Conservation (phyloP, 1,140 invertebrate genomes). For the Drosophila grimshawi region DNA sequence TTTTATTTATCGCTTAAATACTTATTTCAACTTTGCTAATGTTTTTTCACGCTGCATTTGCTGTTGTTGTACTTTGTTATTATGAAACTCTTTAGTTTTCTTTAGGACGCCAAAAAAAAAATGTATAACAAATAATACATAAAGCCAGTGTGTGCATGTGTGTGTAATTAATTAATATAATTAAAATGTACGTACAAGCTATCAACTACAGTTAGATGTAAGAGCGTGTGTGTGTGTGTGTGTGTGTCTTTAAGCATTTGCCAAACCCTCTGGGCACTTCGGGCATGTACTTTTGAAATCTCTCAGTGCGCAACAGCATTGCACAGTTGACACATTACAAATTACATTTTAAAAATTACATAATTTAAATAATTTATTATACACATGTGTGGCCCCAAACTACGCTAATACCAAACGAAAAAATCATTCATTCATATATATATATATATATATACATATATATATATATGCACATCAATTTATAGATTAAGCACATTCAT, state of each 20-base stretch:
- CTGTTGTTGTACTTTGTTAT: slow-evolving; percentile 9
- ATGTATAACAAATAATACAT: slow-evolving; percentile 43
- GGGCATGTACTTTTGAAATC: slow-evolving; percentile 27
- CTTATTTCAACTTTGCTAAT: slow-evolving; percentile 15
- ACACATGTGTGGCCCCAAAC: slow-evolving; percentile 39
- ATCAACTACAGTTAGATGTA: slow-evolving; percentile 51
- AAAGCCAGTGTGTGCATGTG: slow-evolving; percentile 50
- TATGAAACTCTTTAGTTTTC: neutral
- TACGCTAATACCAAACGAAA: slow-evolving; percentile 28
- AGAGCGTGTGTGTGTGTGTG: slow-evolving; percentile 33
- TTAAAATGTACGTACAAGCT: slow-evolving; percentile 74
- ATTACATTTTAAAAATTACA: slow-evolving; percentile 47
- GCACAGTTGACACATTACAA: slow-evolving; percentile 27
- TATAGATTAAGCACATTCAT: slow-evolving; percentile 34
- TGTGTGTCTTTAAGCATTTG: slow-evolving; percentile 25
- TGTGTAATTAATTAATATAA: slow-evolving; percentile 71
- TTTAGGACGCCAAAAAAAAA: slow-evolving; percentile 25
- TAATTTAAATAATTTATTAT: slow-evolving; percentile 46
- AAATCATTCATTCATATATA: slow-evolving; percentile 15
- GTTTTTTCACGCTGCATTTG: slow-evolving; percentile 12
- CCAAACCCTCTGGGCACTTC: slow-evolving; percentile 16
- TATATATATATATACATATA: neutral
- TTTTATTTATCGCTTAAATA: slow-evolving; percentile 10
- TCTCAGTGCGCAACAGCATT: slow-evolving; percentile 50
- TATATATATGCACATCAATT: neutral